Evolutionary conservation across 2,797 vertebrate species (phyloP).

Genomic region (Sparus aurata): DNA sequence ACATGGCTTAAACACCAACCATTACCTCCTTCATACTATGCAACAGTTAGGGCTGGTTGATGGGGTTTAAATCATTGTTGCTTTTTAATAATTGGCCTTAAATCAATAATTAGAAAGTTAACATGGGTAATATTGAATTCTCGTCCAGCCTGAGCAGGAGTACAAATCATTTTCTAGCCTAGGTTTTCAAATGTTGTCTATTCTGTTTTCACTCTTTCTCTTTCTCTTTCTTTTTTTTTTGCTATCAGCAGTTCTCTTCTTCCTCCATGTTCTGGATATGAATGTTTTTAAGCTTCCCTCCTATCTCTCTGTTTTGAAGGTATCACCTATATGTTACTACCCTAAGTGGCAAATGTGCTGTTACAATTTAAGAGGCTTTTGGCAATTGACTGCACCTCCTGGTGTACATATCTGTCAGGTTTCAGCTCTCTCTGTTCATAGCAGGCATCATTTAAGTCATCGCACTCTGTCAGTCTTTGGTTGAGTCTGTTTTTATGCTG

Average conservation of each 20-base stretch:
- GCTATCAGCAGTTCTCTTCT: background rate
- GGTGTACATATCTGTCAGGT: background rate
- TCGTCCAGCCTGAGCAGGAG: constrained; percentile 5
- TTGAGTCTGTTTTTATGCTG: constrained; percentile 1
- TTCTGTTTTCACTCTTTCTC: constrained; percentile 1
- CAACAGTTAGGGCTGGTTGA: constrained; percentile 14
- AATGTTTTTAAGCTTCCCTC: constrained; percentile 31
- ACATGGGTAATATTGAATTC: background rate
- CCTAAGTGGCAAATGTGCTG: background rate
- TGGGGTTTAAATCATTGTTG: background rate
- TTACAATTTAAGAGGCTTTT: background rate
- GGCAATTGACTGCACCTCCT: background rate
- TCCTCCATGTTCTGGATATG: background rate
- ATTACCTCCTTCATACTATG: constrained; percentile 33
- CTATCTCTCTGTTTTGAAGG: background rate
- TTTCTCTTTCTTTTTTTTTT: too few relatives aligned
- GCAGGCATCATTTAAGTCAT: background rate
- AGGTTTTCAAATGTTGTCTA: constrained; percentile 9
- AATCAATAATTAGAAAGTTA: background rate
- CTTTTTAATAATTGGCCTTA: background rate
- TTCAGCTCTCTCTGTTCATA: background rate
- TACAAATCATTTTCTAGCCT: background rate
- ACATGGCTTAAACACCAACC: constrained; percentile 69
- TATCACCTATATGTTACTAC: background rate
- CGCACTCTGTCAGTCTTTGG: background rate